Evolutionary conservation across 1,140 invertebrate genomes (phyloP), one percentile per base, ranked within the genome.

Genomic region (Diabrotica undecimpunctata): DNA sequence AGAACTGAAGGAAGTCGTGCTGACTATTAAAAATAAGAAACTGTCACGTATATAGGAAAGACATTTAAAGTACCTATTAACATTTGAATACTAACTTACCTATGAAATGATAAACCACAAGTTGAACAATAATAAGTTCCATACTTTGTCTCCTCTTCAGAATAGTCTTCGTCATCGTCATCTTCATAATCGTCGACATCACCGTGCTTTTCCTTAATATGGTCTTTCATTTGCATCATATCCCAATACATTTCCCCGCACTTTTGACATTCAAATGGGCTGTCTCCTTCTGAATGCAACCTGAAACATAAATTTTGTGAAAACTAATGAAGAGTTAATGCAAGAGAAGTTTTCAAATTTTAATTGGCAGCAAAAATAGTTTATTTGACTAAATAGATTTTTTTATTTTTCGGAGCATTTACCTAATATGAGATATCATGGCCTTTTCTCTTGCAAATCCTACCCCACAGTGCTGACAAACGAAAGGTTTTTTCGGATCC

Each of bases 161-260:
- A 75, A 62, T 84, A 81, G 13, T 79, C 79, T 61, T 83, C 83
- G 25, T 84, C 82, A n/a, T 46, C 41, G 37, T 81, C 81, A 5
- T 83, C 81, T 8, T 74, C 72, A 10, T 80, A 80, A 13, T 80
- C 77, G 35, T 78, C 78, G 62, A 78, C 67, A 25, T 79, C 77
- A 6, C 81, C 82, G 66, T 78, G 77, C 56, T 78, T 77, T 4
- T 66, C 75, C 38, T 85, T 81, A n/a, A 84, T 76, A 76, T 92
- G 90, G 64, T 88, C 81, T n/a, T 84, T 79, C 67, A 92, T 79
- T 53, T 84, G 80, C 66, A 83, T 82, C 11, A 86, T 79, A 75
- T 90, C 88, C 88, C 88, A 91, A 72, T 91, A 92, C 84, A 91
- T 86, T 72, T 92, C 90, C 60, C 85, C 86, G 70, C 91, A 92